Evolutionary conservation across 2,888 invertebrate genomes (phyloP).

Genomic region (Trichopoda pennipes): DNA sequence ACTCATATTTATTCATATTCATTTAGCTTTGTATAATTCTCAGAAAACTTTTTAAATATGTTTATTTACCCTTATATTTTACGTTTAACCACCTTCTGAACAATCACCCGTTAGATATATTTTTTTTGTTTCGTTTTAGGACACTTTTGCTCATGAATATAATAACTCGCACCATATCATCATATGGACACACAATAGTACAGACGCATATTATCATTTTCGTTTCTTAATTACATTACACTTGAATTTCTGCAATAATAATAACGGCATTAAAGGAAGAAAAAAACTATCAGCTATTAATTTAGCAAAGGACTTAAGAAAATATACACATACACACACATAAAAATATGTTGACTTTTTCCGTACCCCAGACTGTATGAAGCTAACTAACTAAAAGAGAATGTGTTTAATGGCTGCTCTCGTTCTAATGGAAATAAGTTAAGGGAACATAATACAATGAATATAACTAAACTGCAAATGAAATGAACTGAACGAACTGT

Average conservation of each 20-base stretch:
- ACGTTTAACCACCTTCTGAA: too few relatives aligned
- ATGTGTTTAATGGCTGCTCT: conserved; percentile 51
- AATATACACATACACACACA: not conserved
- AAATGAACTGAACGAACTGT: conserved; percentile 31
- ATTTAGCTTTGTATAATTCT: too few relatives aligned
- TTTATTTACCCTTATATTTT: too few relatives aligned
- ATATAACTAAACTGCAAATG: conserved; percentile 37
- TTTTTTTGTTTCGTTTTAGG: conserved; percentile 1
- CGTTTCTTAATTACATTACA: conserved; percentile 29
- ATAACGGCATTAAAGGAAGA: conserved; percentile 15
- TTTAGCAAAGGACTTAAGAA: conserved; percentile 63
- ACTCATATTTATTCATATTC: too few relatives aligned
- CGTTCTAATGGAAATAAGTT: conserved; percentile 40
- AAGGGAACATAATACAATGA: conserved; percentile 27
- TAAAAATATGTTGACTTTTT: conserved; percentile 45
- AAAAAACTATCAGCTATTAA: conserved; percentile 58
- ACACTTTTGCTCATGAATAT: conserved; percentile 47
- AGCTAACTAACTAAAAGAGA: conserved; percentile 41
- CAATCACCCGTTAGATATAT: not conserved
- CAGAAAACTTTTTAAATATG: too few relatives aligned
- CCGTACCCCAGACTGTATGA: conserved; percentile 2
- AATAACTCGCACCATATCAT: conserved; percentile 60
- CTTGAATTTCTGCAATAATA: conserved; percentile 25
- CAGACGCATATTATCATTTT: not conserved
- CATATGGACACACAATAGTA: not conserved